phyloP scores from a whole-genome alignment of 2,797 vertebrate genomes.

The Botia kubotai region DNA sequence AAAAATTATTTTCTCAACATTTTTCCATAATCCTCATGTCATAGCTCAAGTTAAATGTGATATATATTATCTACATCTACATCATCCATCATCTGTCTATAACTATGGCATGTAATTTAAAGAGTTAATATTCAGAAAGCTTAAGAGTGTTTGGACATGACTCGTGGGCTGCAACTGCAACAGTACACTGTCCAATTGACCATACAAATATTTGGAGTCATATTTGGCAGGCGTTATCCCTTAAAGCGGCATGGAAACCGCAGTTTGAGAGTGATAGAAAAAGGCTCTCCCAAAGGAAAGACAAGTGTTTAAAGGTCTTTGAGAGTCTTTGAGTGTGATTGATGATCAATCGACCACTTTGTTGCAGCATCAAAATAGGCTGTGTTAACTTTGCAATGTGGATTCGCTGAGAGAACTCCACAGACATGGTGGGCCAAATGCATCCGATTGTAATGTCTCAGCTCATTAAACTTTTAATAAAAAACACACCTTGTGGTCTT shows the following conservation, averaged over 20 bases:
- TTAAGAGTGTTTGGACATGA: constrained; percentile 71
- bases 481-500: constrained; percentile 71
- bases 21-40: neutral
- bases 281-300: constrained; percentile 67
- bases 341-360: constrained; percentile 63
- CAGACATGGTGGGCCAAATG: constrained; percentile 66
- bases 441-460: constrained; percentile 68
- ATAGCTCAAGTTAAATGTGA: neutral
- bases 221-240: constrained; percentile 73
- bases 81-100: constrained; percentile 5
- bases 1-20: neutral
- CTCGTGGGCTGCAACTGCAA: constrained; percentile 71
- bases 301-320: constrained; percentile 75
- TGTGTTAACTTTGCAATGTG: constrained; percentile 54
- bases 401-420: constrained; percentile 49
- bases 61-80: constrained; percentile 20
- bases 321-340: constrained; percentile 66
- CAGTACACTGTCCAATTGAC: constrained; percentile 75
- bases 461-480: constrained; percentile 72
- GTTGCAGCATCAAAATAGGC: constrained; percentile 60
- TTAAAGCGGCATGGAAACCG: constrained; percentile 72
- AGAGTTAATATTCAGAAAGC: constrained; percentile 66
- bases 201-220: constrained; percentile 80
- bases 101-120: constrained; percentile 28
- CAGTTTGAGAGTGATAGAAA: constrained; percentile 74